A percentile compares a stretch with the other conserved stretches of the same genome.
Evolutionary conservation across 1,140 invertebrate genomes (phyloP).

Genomic region (Eueides isabella): DNA sequence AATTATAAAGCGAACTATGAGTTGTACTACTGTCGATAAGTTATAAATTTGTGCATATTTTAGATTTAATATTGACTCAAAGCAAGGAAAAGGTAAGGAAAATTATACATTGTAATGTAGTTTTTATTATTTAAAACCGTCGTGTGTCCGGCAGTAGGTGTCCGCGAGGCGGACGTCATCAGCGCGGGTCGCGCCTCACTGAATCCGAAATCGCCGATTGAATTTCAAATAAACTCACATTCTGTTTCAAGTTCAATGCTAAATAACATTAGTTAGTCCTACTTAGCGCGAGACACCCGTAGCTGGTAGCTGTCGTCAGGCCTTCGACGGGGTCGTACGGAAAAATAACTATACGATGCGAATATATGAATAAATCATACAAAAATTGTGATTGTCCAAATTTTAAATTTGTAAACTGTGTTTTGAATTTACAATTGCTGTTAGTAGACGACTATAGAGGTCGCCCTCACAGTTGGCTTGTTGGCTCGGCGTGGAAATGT

Average conservation of each 20-base stretch:
- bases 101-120: constrained; percentile 1
- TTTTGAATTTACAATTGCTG: constrained; percentile 12
- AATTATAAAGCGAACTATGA: no score
- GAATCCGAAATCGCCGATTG: constrained; percentile 36
- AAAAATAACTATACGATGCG: constrained; percentile 1
- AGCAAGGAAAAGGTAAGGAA: not conserved
- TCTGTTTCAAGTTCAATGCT: constrained; percentile 36
- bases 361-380: constrained; percentile 20
- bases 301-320: not conserved
- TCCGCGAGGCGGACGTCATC: constrained; percentile 18
- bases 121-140: constrained; percentile 9
- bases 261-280: not conserved
- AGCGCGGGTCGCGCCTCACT: constrained; percentile 26
- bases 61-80: not conserved
- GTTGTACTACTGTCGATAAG: no score
- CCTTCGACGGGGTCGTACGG: not conserved
- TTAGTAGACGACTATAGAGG: constrained; percentile 6
- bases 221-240: constrained; percentile 30
- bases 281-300: not conserved
- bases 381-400: constrained; percentile 13
- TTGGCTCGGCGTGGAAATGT: not conserved
- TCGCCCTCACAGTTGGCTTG: no score
- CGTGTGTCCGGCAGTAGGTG: not conserved
- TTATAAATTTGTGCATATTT: no score
- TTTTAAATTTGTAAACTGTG: constrained; percentile 3